These are phyloP conservation scores for Mixornis gularis DNA, from an alignment of 2,113 vertebrate species.

Conservation along the genomic window DNA sequence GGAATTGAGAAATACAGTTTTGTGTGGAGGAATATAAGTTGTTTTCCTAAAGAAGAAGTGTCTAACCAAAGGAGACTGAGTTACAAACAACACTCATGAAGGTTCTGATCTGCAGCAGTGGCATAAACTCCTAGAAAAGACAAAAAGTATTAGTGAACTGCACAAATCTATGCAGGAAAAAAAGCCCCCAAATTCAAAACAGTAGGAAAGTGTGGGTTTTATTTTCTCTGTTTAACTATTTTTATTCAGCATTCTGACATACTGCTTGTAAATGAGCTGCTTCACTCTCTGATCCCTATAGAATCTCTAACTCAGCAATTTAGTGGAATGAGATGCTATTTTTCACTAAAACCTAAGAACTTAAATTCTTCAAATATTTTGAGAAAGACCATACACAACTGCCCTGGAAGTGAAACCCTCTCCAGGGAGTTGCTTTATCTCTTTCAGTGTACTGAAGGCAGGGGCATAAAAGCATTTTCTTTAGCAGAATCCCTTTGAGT, in stretches of 20 bases:
- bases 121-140: not conserved
- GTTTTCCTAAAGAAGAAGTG: not conserved
- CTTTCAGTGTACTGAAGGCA: not conserved
- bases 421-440: not conserved
- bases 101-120: not conserved
- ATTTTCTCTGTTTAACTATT: not conserved
- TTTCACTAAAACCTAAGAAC: not conserved
- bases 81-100: not conserved
- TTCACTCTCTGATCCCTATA: not conserved
- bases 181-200: not conserved
- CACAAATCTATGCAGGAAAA: not conserved
- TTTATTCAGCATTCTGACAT: not conserved
- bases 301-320: not conserved
- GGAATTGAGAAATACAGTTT: not conserved
- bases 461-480: not conserved
- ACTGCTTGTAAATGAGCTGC: not conserved
- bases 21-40: not conserved
- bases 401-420: not conserved
- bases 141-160: not conserved
- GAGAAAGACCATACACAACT: not conserved
- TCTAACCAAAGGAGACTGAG: not conserved
- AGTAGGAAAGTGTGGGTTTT: accelerated
- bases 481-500: not conserved
- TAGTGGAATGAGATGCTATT: not conserved
- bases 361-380: not conserved